These are phyloP conservation scores for Macrochelys suwanniensis DNA, from an alignment of 2,797 vertebrate genomes.

Conservation along the genomic window DNA sequence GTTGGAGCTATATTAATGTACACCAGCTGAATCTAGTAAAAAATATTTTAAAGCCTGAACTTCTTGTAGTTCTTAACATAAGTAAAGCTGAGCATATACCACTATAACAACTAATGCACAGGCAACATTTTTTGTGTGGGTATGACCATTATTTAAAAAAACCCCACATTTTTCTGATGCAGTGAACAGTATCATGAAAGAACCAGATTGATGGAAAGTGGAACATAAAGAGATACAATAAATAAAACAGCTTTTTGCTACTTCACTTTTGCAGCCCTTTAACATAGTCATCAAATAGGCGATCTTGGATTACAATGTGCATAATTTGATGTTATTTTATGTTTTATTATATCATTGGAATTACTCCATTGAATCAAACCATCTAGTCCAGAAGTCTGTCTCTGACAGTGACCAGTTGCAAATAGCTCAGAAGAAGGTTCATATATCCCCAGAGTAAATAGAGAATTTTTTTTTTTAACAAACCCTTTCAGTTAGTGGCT, in stretches of 20 bases:
- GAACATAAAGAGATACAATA: not conserved
- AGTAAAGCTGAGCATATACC: too few relatives aligned
- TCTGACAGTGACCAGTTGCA: not conserved
- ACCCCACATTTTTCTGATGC: not conserved
- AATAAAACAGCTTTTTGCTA: not conserved
- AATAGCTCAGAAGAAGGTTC: not conserved
- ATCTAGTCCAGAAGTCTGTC: not conserved
- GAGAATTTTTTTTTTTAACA: not conserved
- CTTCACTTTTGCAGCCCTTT: too few relatives aligned
- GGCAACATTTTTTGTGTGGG: too few relatives aligned
- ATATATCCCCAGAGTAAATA: too few relatives aligned
- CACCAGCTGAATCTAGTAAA: too few relatives aligned
- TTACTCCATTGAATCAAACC: not conserved
- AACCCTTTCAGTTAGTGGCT: not conserved
- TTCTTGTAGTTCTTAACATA: too few relatives aligned
- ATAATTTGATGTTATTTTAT: not conserved
- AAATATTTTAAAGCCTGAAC: too few relatives aligned
- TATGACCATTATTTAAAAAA: too few relatives aligned
- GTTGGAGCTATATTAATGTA: too few relatives aligned
- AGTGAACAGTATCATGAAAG: not conserved
- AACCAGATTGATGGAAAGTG: not conserved
- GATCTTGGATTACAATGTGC: not conserved
- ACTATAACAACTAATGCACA: too few relatives aligned
- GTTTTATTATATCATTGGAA: not conserved
- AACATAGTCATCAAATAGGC: too few relatives aligned